Evolutionary conservation across 2,888 invertebrate species (phyloP), one percentile per base, ranked within the genome.

Genomic region (Cerastoderma edule): DNA sequence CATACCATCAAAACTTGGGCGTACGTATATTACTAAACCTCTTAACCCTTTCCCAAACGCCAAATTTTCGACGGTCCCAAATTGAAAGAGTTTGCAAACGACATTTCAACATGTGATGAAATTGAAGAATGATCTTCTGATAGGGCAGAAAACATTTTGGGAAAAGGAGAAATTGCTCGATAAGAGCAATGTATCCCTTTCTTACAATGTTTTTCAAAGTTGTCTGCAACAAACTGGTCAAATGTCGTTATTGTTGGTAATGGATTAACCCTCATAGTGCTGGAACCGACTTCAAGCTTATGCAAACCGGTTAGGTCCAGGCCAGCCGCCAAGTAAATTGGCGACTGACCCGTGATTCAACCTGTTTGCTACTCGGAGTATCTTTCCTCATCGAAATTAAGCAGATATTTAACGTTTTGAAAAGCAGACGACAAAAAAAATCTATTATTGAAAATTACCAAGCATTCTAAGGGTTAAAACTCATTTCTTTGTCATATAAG

Each of bases 91-190:
- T 16, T 8, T 8, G 16, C 39, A 39, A 39, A 39, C 39, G 39
- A 39, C 39, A 39, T 10, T 10, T 39, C 8, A 39, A 39, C 39
- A 39, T 8, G 10, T 10, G 39, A 39, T 16, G 8, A 39, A 39
- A 8, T 10, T 39, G 39, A 10, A 8, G 39, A 39, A 8, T 10
- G 39, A 39, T 10, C n/a, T n/a, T n/a, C n/a, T 53, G 24, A 53
- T 13, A 22, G 53, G 13, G 13, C 13, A 27, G 54, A 54, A 54
- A 27, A 54, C 24, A 54, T 54, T 54, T 24, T 54, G 54, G 28
- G 54, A 54, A 54, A 54, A 27, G 54, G 28, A 27, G 54, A 54
- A 54, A 27, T 8, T 54, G 54, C 54, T 54, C 10, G 28, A 27
- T 6, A 54, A 24, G 10, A 54, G 54, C 54, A 54, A 54, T 54